Conservation (phyloP, 2,797 vertebrate species). For the Falco columbarius region DNA sequence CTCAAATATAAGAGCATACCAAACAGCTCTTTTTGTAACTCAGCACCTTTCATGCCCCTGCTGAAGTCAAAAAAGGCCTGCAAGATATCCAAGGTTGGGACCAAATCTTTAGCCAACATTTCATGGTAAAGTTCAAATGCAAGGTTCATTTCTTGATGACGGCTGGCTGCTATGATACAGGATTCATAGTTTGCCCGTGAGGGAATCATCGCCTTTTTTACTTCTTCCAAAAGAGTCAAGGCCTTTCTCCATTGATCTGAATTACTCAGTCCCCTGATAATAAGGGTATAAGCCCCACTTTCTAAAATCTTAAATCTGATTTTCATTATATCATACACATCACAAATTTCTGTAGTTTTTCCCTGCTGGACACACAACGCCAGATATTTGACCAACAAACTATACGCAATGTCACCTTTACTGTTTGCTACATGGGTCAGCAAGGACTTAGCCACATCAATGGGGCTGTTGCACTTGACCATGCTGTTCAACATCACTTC, state of each 20-base stretch:
- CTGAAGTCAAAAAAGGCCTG: slow-evolving; percentile 82
- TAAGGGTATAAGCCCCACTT: slow-evolving; percentile 82
- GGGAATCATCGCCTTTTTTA: slow-evolving; percentile 83
- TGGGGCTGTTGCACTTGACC: slow-evolving; percentile 57
- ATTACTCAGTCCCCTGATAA: slow-evolving; percentile 85
- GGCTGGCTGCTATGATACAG: slow-evolving; percentile 83
- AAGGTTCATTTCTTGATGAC: slow-evolving; percentile 74
- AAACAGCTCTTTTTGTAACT: slow-evolving; percentile 79
- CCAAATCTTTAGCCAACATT: slow-evolving; percentile 76
- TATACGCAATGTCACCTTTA: slow-evolving; percentile 84
- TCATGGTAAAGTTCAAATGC: slow-evolving; percentile 87
- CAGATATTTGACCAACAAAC: slow-evolving; percentile 86
- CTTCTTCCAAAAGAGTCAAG: slow-evolving; percentile 80
- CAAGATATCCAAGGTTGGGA: slow-evolving; percentile 84
- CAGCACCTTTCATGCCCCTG: slow-evolving; percentile 46
- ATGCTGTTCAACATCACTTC: slow-evolving; percentile 78
- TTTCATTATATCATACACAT: slow-evolving; percentile 90
- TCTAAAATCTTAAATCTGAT: slow-evolving; percentile 85
- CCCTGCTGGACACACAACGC: slow-evolving; percentile 82
- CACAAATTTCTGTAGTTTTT: slow-evolving; percentile 82
- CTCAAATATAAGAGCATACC: slow-evolving; percentile 86
- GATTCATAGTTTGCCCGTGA: slow-evolving; percentile 83
- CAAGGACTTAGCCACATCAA: slow-evolving; percentile 91
- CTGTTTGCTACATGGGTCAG: slow-evolving; percentile 84
- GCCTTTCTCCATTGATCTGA: slow-evolving; percentile 87